A percentile compares a stretch with the other conserved stretches of the same genome.
phyloP scores from a whole-genome alignment of 2,113 vertebrate genomes.

The Cochlearius cochlearius region DNA sequence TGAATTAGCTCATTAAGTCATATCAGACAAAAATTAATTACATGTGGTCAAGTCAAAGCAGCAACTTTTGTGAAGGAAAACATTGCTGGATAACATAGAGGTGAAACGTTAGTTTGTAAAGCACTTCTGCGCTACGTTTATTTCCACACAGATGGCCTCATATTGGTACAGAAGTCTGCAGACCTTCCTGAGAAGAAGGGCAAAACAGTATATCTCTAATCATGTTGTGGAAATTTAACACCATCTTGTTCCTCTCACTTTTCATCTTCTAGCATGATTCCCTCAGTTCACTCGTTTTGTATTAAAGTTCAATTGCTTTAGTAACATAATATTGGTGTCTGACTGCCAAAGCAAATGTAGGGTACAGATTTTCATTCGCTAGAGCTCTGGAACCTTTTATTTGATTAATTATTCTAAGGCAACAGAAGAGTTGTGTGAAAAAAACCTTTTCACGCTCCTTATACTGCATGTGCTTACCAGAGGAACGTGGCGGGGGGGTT shows the following conservation, averaged over 20 bases:
- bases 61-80: background rate
- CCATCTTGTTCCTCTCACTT: background rate
- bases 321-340: background rate
- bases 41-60: background rate
- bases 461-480: background rate
- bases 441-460: background rate
- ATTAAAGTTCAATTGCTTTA: background rate
- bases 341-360: conserved; percentile 33
- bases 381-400: conserved; percentile 14
- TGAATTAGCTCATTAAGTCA: background rate
- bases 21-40: background rate
- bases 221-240: background rate
- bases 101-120: background rate
- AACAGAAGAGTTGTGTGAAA: background rate
- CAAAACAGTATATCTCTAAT: background rate
- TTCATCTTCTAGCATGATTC: background rate
- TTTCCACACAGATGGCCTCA: background rate
- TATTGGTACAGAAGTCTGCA: background rate
- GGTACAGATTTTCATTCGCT: background rate
- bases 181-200: background rate
- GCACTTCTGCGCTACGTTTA: background rate
- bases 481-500: background rate
- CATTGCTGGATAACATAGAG: background rate
- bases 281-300: background rate
- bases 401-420: background rate